Evolutionary conservation across 2,797 vertebrate species (phyloP).

Genomic region (Lacerta bilineata): DNA sequence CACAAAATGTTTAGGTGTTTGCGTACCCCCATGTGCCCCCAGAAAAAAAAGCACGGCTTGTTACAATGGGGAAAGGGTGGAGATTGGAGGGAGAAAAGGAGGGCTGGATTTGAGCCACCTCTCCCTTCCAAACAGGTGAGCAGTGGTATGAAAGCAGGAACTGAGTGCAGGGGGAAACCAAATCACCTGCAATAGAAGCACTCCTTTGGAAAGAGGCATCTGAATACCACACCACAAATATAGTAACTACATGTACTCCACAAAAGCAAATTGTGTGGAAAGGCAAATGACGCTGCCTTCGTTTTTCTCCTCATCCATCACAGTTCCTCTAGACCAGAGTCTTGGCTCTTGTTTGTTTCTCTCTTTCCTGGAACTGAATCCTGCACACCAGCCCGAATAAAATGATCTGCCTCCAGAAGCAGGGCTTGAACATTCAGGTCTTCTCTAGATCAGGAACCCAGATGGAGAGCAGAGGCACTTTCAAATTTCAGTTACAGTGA

Average conservation of each 20-base stretch:
- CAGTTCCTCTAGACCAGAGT: neutral
- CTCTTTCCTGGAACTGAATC: neutral
- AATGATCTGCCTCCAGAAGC: neutral
- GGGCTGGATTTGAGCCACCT: neutral
- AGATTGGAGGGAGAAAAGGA: neutral
- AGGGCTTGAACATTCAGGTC: neutral
- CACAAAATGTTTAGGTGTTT: too few species aligned
- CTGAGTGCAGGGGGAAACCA: neutral
- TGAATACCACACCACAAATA: neutral
- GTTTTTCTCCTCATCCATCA: neutral
- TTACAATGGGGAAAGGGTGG: neutral
- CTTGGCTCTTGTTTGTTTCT: neutral
- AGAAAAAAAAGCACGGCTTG: too few species aligned
- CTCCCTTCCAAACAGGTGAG: neutral
- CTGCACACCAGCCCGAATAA: neutral
- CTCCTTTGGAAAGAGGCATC: neutral
- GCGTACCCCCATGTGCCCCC: too few species aligned
- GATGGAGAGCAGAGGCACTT: neutral
- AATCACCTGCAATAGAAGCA: neutral
- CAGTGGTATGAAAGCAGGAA: neutral
- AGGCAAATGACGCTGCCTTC: neutral
- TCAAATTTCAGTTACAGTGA: neutral
- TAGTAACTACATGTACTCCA: neutral
- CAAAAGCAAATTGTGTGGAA: neutral
- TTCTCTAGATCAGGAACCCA: neutral